A percentile compares a stretch with the other conserved stretches of the same genome.
Conservation (phyloP, 2,797 vertebrate genomes). For the Argya squamiceps region DNA sequence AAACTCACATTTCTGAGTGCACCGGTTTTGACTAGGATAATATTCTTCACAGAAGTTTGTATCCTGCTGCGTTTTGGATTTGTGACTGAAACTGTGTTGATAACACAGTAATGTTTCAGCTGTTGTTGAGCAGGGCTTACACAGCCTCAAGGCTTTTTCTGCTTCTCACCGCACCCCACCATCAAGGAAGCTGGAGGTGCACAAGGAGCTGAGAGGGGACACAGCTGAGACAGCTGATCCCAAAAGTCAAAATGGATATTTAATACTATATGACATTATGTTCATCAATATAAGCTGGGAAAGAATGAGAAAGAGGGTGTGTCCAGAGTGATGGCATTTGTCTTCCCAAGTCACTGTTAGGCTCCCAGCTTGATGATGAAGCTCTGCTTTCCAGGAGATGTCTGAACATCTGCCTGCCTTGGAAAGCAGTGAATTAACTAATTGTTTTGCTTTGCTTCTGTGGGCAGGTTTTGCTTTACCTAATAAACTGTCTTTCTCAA, state of each 20-base stretch:
- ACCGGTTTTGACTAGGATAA: neutral
- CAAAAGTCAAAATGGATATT: neutral
- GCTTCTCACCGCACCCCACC: neutral
- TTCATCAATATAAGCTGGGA: neutral
- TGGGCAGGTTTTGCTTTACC: neutral
- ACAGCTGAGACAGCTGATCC: neutral
- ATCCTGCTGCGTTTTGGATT: neutral
- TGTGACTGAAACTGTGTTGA: neutral
- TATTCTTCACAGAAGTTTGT: neutral
- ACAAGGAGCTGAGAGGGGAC: neutral
- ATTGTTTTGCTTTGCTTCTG: neutral
- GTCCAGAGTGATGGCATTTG: fast-evolving
- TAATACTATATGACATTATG: too few relatives aligned
- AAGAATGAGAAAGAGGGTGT: neutral
- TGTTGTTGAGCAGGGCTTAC: neutral
- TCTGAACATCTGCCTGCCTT: neutral
- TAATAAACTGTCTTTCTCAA: neutral
- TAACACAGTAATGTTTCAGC: neutral
- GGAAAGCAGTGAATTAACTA: neutral
- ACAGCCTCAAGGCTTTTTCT: neutral
- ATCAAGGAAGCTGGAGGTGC: neutral
- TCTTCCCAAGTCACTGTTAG: fast-evolving
- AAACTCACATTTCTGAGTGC: neutral
- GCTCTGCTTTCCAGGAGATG: neutral
- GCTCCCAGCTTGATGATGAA: fast-evolving